Percentiles rank a stretch among this genome's conserved stretches.
Conservation (phyloP, 1,140 invertebrate species). For the Drosophila takahashii region DNA sequence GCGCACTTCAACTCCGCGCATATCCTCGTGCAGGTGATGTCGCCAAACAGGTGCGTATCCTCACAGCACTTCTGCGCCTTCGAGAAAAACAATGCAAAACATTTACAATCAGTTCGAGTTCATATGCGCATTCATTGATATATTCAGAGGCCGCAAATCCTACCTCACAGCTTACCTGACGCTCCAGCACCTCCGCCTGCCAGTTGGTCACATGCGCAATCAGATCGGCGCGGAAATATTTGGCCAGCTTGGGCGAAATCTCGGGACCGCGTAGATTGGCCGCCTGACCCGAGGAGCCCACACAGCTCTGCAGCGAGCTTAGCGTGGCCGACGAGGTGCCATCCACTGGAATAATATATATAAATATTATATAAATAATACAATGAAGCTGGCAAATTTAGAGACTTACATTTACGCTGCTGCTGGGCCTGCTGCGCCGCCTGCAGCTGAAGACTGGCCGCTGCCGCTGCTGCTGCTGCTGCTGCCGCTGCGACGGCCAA, state of each 20-base stretch:
- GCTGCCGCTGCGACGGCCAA: slow-evolving; percentile 50
- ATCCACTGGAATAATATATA: slow-evolving; percentile 60
- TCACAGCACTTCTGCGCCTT: slow-evolving; percentile 94
- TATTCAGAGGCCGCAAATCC: slow-evolving; percentile 5
- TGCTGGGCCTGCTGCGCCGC: slow-evolving; percentile 65
- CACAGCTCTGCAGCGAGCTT: slow-evolving; percentile 83
- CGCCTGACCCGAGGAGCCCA: slow-evolving; percentile 73
- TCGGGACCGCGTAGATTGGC: slow-evolving; percentile 86
- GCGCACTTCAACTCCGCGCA: slow-evolving; percentile 97
- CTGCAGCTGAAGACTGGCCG: slow-evolving; percentile 42
- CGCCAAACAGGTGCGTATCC: slow-evolving; percentile 93
- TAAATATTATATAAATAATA: background rate
- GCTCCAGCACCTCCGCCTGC: slow-evolving; percentile 96
- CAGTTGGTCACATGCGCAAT: slow-evolving; percentile 96
- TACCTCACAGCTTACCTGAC: slow-evolving; percentile 89
- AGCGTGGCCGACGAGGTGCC: slow-evolving; percentile 67
- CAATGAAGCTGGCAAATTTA: background rate
- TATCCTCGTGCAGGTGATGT: slow-evolving; percentile 95
- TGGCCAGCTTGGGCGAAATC: slow-evolving; percentile 94
- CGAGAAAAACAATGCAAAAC: slow-evolving; percentile 6
- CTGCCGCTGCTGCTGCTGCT: slow-evolving; percentile 57
- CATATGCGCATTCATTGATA: background rate
- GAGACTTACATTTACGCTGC: slow-evolving; percentile 85
- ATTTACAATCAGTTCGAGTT: slow-evolving; percentile 7
- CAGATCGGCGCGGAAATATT: slow-evolving; percentile 96